These are phyloP conservation scores for Lordiphosa stackelbergi DNA, from an alignment of 1,140 invertebrate genomes.

Conservation along the genomic window DNA sequence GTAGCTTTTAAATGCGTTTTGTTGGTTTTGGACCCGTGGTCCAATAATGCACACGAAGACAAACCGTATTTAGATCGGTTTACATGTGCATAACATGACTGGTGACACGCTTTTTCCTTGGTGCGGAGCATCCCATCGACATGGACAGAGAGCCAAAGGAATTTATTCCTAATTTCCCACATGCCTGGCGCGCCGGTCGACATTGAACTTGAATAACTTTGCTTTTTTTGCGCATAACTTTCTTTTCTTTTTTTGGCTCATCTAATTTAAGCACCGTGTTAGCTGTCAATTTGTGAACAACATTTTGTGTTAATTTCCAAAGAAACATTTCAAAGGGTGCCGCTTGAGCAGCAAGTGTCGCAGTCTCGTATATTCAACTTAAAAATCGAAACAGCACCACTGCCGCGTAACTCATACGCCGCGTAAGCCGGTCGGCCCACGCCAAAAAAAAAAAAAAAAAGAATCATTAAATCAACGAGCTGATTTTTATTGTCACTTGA, in stretches of 20 bases:
- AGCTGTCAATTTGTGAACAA: constrained; percentile 58
- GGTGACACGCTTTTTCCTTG: constrained; percentile 44
- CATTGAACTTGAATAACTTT: constrained; percentile 62
- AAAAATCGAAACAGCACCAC: constrained; percentile 10
- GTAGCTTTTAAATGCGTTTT: constrained; percentile 76
- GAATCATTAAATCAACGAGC: constrained; percentile 16
- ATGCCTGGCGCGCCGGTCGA: constrained; percentile 27
- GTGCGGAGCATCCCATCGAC: constrained; percentile 3
- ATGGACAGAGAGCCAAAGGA: constrained; percentile 23
- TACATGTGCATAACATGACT: constrained; percentile 68
- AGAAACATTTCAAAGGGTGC: constrained; percentile 54
- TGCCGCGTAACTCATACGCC: constrained; percentile 61
- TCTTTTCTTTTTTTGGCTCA: constrained; percentile 23
- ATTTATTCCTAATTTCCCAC: constrained; percentile 65
- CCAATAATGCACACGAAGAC: constrained; percentile 59
- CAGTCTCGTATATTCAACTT: constrained; percentile 44
- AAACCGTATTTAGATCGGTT: constrained; percentile 72
- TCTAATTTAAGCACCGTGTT: constrained; percentile 68
- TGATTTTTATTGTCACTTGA: constrained; percentile 36
- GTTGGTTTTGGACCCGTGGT: constrained; percentile 60
- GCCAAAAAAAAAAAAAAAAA: constrained; percentile 11
- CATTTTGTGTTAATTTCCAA: constrained; percentile 57
- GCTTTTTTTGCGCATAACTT: constrained; percentile 2
- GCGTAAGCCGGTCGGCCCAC: constrained; percentile 44
- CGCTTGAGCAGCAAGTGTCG: constrained; percentile 57